phyloP scores from a whole-genome alignment of 2,888 invertebrate genomes.

The Lydus trimaculatus region DNA sequence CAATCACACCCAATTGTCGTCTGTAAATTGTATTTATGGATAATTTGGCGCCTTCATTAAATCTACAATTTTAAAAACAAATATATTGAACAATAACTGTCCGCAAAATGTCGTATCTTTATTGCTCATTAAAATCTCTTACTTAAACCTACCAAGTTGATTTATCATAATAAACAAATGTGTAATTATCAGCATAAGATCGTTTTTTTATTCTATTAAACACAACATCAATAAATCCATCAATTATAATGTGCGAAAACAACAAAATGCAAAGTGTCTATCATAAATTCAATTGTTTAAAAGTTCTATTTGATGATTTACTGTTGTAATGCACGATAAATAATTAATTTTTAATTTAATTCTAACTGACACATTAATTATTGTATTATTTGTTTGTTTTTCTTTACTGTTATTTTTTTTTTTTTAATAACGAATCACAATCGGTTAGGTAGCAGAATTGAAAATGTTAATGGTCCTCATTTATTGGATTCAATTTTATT shows the following conservation, averaged over 20 bases:
- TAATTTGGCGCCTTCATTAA: conserved; percentile 5
- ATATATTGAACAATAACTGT: background rate
- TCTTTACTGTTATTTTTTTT: background rate
- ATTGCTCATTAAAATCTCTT: background rate
- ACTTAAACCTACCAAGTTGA: background rate
- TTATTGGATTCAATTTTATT: background rate
- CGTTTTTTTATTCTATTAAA: background rate
- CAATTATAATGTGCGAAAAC: background rate
- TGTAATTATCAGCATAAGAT: background rate
- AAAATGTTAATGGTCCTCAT: too few relatives aligned
- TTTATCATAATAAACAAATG: background rate
- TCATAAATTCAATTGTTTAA: background rate
- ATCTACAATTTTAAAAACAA: background rate
- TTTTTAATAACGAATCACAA: background rate
- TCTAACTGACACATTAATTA: background rate
- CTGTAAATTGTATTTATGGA: background rate
- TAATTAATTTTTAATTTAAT: background rate
- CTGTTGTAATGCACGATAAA: background rate
- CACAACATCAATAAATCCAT: background rate
- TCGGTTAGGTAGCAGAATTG: background rate
- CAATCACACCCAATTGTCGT: conserved; percentile 3
- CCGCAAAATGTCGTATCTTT: background rate
- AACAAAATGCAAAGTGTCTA: background rate
- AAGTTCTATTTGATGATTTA: background rate
- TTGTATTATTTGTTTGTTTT: background rate